Conservation (phyloP, 1,140 invertebrate species). For the Drosophila elegans region DNA sequence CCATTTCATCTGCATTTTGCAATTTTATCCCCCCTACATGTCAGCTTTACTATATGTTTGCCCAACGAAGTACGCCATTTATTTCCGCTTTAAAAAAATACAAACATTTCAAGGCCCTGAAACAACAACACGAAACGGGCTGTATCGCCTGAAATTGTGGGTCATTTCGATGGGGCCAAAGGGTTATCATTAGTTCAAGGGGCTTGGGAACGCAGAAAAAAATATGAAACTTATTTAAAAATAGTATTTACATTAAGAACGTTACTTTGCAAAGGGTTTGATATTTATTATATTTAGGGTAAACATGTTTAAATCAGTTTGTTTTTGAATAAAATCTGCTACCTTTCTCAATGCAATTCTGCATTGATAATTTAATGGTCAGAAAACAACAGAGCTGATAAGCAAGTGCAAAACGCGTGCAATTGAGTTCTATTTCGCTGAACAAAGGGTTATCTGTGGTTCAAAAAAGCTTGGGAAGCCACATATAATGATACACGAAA, state of each 20-base stretch:
- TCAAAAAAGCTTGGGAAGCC: constrained; percentile 5
- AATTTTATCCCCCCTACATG: constrained; percentile 8
- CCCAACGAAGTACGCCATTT: constrained; percentile 15
- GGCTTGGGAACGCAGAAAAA: constrained; percentile 8
- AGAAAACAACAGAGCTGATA: background rate
- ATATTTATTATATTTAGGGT: background rate
- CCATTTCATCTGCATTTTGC: constrained; percentile 36
- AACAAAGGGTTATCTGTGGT: constrained; percentile 25
- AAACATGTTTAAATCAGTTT: background rate
- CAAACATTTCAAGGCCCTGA: constrained; percentile 1
- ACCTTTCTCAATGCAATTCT: background rate
- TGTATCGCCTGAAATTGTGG: constrained; percentile 4
- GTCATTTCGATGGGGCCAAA: constrained; percentile 11
- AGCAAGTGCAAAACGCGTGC: background rate
- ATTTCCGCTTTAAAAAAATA: constrained; percentile 16
- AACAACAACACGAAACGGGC: constrained; percentile 15
- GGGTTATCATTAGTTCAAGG: constrained; percentile 19
- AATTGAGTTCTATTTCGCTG: background rate
- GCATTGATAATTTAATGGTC: background rate
- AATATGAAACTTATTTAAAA: background rate
- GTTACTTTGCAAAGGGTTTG: background rate
- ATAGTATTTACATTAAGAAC: background rate
- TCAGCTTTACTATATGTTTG: background rate
- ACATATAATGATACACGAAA: background rate
- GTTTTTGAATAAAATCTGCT: background rate